Conservation (phyloP, 1,140 invertebrate species). For the Trichonephila clavata region DNA sequence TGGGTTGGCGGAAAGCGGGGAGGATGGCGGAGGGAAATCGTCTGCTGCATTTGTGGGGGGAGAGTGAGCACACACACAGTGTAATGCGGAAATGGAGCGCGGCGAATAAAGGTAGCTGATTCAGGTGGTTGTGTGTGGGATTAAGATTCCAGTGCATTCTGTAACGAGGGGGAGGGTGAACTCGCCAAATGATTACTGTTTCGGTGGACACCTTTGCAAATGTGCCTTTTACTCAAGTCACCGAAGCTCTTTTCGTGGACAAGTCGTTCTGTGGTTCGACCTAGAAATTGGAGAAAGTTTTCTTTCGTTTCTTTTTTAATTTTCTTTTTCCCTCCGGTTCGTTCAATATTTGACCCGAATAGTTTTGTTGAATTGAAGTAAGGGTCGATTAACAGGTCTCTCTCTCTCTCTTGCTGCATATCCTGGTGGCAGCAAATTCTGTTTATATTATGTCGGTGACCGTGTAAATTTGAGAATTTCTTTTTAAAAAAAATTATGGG, state of each 20-base stretch:
- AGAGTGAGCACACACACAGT: not conserved
- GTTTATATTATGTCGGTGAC: not conserved
- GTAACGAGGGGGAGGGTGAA: not conserved
- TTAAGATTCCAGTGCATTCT: constrained; percentile 14
- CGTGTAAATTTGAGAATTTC: no score
- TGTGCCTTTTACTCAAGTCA: not conserved
- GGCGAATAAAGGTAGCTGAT: constrained; percentile 40
- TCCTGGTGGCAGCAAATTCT: not conserved
- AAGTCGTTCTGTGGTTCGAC: not conserved
- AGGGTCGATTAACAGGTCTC: constrained; percentile 22
- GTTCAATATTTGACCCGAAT: constrained; percentile 9
- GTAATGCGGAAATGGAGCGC: constrained; percentile 39
- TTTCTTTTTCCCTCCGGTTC: not conserved
- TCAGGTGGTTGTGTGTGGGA: constrained; percentile 20
- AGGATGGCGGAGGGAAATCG: not conserved
- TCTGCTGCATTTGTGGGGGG: not conserved
- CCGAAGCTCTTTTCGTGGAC: not conserved
- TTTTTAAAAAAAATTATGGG: no score
- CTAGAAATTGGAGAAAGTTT: constrained; percentile 31
- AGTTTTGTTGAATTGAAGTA: not conserved
- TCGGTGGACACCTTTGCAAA: not conserved
- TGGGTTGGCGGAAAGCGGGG: not conserved
- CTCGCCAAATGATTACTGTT: not conserved
- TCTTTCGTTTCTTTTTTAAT: not conserved
- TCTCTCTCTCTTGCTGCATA: not conserved